These are phyloP conservation scores for Drosophila sordidapex DNA, from an alignment of 2,888 invertebrate species.

Conservation along the genomic window DNA sequence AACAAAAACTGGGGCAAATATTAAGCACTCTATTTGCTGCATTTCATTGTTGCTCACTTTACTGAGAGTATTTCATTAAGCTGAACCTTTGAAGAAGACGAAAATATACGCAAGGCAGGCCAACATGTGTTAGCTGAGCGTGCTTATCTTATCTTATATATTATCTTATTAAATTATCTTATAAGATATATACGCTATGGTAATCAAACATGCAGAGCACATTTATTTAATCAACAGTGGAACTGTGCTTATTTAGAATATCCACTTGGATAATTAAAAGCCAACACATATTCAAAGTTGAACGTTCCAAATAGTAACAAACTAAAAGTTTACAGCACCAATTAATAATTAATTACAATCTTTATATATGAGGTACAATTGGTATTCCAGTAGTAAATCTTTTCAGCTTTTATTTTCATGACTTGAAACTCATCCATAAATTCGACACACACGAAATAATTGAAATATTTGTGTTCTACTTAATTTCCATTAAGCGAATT, in stretches of 20 bases:
- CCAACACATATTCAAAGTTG: background rate
- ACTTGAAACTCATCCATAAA: background rate
- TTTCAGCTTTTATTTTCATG: background rate
- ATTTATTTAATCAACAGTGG: background rate
- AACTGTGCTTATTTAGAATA: background rate
- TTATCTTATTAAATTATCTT: no score
- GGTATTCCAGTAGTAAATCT: background rate
- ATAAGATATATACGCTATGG: background rate
- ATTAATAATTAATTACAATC: background rate
- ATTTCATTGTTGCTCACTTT: background rate
- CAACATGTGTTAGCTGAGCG: background rate
- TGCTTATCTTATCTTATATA: no score
- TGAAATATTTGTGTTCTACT: background rate
- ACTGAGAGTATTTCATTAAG: constrained; percentile 21
- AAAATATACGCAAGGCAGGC: background rate
- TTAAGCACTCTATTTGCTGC: background rate
- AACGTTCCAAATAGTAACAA: background rate
- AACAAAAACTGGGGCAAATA: constrained; percentile 6
- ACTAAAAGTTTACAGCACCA: no score
- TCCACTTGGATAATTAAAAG: background rate
- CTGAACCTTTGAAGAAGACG: background rate
- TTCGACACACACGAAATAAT: background rate
- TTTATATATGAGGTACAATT: background rate
- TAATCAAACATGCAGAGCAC: background rate
- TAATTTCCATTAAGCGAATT: constrained; percentile 4